Base-by-base conservation (phyloP, 1,140 invertebrate species). In the Cryptotermes secundus region DNA sequence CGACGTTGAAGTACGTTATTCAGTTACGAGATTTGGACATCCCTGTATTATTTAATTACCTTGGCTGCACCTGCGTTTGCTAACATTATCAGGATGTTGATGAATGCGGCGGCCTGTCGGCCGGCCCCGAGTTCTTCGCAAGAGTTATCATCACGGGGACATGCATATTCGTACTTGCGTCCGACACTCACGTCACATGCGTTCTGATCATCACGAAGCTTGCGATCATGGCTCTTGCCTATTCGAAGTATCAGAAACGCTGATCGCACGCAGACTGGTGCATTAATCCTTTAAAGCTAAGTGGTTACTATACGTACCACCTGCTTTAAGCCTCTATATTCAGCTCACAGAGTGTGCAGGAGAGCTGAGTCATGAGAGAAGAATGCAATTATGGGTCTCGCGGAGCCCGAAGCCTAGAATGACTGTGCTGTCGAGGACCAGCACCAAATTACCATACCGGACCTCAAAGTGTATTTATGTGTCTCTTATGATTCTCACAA, bases 11-110 rank as follows among this genome's bases (percentile, higher is more conserved):
- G 19, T 59, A 24, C 22, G 19, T 22, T 19, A 22, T 16, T 59
- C 53, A 59, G 53, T 59, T 26, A n/a, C n/a, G n/a, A n/a, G n/a
- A n/a, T n/a, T n/a, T 72, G 59, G 59, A 72, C n/a, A 72, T 16
- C 59, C 59, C 59, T 72, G 59, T 31, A 72, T 72, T 72, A 72
- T 72, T 72, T 72, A 72, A 72, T 72, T 72, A 72, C 9, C 59
- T n/a, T 72, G 59, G 26, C n/a, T 72, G 59, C 59, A 72, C 59
- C 59, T 72, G 59, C n/a, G 59, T 72, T 72, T 72, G n/a, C 59
- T 31, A 26, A 72, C 59, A 72, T 72, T 72, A 72, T 72, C 59
- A 72, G 59, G 10, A 9, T 72, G 59, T 31, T 72, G 59, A 72
- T 72, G 59, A 72, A 72, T 72, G 31, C 0, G 59, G 31, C 26